Conservation (phyloP, 2,113 vertebrate species). For the Salvator merianae region DNA sequence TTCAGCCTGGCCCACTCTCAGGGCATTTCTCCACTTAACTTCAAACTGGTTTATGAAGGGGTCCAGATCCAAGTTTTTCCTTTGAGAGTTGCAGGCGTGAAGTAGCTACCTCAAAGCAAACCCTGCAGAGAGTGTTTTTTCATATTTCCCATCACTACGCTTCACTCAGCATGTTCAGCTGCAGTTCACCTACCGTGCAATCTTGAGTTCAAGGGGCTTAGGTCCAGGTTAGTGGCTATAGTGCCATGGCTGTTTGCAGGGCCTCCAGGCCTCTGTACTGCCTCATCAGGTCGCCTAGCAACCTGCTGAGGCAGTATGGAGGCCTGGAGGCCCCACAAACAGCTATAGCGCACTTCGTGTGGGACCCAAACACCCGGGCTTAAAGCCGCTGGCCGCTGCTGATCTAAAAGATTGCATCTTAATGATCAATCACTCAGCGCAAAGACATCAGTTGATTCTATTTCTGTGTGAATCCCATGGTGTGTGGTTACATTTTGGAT, state of each 20-base stretch:
- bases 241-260: no score
- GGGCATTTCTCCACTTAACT: no score
- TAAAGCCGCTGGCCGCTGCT: no score
- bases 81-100: not conserved
- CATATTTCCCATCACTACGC: not conserved
- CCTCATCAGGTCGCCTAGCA: no score
- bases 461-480: not conserved
- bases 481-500: not conserved
- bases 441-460: not conserved
- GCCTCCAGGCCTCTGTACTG: no score
- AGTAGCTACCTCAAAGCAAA: not conserved
- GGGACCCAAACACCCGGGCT: no score
- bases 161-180: not conserved
- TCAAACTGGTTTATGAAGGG: no score
- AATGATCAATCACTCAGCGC: not conserved
- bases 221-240: not conserved
- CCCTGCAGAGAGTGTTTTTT: not conserved
- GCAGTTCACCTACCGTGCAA: not conserved
- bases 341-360: no score
- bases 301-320: no score
- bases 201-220: not conserved
- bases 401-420: not conserved
- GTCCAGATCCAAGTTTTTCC: no score
- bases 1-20: no score
- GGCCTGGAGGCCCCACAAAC: no score